Evolutionary conservation across 2,113 vertebrate species (phyloP).

Genomic region (Acrocephalus kingi): DNA sequence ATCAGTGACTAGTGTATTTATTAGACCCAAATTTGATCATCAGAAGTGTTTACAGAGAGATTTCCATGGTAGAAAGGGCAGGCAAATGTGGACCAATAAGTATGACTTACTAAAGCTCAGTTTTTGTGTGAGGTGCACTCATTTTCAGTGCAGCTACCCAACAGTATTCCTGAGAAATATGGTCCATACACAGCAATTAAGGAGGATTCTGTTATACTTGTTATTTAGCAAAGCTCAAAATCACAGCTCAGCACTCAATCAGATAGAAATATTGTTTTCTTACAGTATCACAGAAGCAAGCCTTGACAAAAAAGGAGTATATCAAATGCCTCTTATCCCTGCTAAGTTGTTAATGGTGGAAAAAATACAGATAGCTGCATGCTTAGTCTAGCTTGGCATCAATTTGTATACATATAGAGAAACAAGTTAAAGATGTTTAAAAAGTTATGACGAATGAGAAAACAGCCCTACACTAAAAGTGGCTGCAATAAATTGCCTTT

Average conservation of each 20-base stretch:
- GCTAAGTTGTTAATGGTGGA: neutral
- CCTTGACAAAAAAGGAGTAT: neutral
- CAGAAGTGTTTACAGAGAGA: constrained; percentile 2
- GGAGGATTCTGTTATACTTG: neutral
- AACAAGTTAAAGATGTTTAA: neutral
- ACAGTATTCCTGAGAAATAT: neutral
- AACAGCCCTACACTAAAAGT: neutral
- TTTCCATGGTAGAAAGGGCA: neutral
- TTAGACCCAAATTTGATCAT: constrained; percentile 39
- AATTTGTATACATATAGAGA: neutral
- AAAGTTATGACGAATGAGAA: neutral
- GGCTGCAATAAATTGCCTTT: neutral
- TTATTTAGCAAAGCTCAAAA: neutral
- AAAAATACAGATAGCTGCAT: neutral
- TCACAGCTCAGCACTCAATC: neutral
- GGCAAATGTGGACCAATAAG: constrained; percentile 20
- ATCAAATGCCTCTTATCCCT: neutral
- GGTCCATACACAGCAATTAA: neutral
- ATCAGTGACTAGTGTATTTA: constrained; percentile 51
- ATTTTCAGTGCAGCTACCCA: neutral
- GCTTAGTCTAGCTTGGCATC: neutral
- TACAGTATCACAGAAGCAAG: neutral
- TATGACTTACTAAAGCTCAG: neutral
- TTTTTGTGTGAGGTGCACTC: neutral
- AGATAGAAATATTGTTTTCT: neutral